Evolutionary conservation across 2,888 invertebrate species (phyloP).

Genomic region (Cremastinae sp.): DNA sequence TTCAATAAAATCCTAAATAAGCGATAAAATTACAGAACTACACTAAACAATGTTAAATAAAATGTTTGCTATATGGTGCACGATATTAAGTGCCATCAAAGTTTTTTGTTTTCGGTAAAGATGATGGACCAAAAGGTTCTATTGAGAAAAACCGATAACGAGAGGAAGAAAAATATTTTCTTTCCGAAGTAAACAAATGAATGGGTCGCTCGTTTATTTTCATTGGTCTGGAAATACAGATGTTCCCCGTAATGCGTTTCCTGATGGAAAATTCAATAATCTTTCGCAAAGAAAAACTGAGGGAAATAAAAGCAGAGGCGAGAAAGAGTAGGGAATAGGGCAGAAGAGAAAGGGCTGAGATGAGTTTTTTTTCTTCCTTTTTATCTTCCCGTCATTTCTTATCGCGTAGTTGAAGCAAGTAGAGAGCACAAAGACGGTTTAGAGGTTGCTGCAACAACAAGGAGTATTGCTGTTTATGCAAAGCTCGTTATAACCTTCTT

Average conservation of each 20-base stretch:
- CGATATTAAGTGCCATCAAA: background rate
- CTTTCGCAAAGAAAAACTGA: constrained; percentile 1
- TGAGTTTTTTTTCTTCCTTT: constrained; percentile 20
- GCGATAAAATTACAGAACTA: too few species aligned
- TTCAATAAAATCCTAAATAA: too few species aligned
- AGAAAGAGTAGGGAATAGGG: background rate
- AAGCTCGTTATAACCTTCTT: constrained; percentile 10
- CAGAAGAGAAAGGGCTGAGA: background rate
- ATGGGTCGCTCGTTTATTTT: too few species aligned
- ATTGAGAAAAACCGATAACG: too few species aligned
- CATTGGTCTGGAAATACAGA: too few species aligned
- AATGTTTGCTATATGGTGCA: background rate
- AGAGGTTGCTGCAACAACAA: constrained; percentile 15
- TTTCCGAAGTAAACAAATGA: too few species aligned
- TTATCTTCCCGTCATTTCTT: background rate
- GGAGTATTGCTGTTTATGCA: background rate
- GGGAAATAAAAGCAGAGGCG: constrained; percentile 1
- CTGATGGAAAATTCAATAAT: background rate
- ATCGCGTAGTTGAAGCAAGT: constrained; percentile 20
- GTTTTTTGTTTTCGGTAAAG: background rate
- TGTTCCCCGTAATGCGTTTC: too few species aligned
- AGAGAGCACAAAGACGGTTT: constrained; percentile 17
- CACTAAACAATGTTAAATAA: too few species aligned
- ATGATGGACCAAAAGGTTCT: too few species aligned
- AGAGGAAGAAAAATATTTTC: too few species aligned